Evolutionary conservation across 2,113 vertebrate genomes (phyloP).

Genomic region (Edolisoma coerulescens): DNA sequence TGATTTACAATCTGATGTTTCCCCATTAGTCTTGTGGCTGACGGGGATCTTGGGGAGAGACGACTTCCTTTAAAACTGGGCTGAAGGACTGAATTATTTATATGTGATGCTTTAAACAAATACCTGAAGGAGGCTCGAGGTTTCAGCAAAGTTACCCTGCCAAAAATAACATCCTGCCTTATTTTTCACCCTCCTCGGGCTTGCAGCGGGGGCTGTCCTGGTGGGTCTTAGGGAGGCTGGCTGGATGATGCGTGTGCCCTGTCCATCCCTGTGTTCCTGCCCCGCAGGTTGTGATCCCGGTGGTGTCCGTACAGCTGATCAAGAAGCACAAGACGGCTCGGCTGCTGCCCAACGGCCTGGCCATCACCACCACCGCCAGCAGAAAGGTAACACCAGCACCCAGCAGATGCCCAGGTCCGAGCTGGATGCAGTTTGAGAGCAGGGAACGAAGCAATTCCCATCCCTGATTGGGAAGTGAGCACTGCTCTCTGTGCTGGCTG

Average conservation of each 20-base stretch:
- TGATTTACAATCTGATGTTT: background rate
- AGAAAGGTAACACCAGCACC: conserved; percentile 81
- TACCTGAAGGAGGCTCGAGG: background rate
- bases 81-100: conserved; percentile 36
- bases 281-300: conserved; percentile 85
- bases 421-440: background rate
- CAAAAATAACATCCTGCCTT: background rate
- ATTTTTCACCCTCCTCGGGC: background rate
- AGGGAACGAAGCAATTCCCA: accelerated
- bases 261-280: background rate
- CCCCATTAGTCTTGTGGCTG: background rate
- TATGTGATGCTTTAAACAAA: background rate
- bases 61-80: background rate
- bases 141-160: background rate
- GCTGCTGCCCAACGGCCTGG: conserved; percentile 91
- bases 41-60: background rate
- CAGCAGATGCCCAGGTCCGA: background rate
- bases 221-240: background rate
- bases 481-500: background rate
- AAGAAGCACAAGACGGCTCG: conserved; percentile 96
- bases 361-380: conserved; percentile 88
- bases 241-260: background rate
- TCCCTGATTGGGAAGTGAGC: background rate
- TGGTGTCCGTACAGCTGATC: conserved; percentile 87
- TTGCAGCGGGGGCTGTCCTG: background rate